Evolutionary conservation across 1,140 invertebrate genomes (phyloP).

Genomic region (Pseudobourletiella spinata): DNA sequence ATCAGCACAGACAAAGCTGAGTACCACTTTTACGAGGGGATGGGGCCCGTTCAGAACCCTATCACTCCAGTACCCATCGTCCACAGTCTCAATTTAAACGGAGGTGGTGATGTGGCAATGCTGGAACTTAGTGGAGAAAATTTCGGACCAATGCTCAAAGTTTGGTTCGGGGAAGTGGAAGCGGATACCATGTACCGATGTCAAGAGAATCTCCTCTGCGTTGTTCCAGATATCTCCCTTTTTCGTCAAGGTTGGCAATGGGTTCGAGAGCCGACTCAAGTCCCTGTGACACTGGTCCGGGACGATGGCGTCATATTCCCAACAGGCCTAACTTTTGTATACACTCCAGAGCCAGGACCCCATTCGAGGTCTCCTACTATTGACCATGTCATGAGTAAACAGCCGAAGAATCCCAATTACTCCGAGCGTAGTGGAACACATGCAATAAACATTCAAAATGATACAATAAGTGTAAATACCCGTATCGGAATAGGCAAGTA

Average conservation of each 20-base stretch:
- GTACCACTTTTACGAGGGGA: slow-evolving; percentile 60
- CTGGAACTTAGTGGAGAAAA: slow-evolving; percentile 55
- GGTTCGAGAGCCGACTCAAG: slow-evolving; percentile 52
- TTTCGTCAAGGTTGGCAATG: slow-evolving; percentile 52
- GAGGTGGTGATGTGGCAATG: slow-evolving; percentile 57
- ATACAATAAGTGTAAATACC: slow-evolving; percentile 10
- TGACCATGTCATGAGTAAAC: slow-evolving; percentile 23
- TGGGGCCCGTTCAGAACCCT: slow-evolving; percentile 51
- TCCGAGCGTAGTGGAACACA: slow-evolving; percentile 6
- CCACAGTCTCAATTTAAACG: slow-evolving; percentile 51
- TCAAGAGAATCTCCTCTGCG: slow-evolving; percentile 53
- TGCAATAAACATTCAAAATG: not conserved
- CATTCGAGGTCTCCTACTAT: slow-evolving; percentile 17
- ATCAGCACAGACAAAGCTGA: slow-evolving; percentile 64
- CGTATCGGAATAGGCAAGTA: slow-evolving; percentile 18
- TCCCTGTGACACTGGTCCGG: slow-evolving; percentile 55
- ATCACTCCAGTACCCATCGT: slow-evolving; percentile 58
- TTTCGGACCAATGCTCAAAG: slow-evolving; percentile 51
- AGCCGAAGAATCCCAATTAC: slow-evolving; percentile 8
- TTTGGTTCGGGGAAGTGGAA: slow-evolving; percentile 60
- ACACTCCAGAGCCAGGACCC: slow-evolving; percentile 35
- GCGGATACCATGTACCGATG: slow-evolving; percentile 58
- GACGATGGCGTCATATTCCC: slow-evolving; percentile 59
- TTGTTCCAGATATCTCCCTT: slow-evolving; percentile 54
- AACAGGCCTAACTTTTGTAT: slow-evolving; percentile 52